Evolutionary conservation across 2,113 vertebrate genomes (phyloP).

Genomic region (Taurulus bubalis): DNA sequence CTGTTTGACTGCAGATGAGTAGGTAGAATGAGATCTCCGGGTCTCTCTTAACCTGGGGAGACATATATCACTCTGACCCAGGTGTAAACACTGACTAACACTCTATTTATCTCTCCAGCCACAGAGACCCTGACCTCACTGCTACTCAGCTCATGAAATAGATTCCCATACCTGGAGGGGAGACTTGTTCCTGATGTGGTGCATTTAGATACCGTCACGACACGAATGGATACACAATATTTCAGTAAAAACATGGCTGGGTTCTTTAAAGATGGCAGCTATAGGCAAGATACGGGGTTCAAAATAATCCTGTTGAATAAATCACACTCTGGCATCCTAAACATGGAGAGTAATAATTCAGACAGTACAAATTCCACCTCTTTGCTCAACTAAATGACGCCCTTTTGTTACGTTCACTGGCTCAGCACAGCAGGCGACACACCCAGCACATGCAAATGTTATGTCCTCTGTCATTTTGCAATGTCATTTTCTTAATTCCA

Average conservation of each 20-base stretch:
- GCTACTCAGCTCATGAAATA: slow-evolving; percentile 56
- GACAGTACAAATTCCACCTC: not conserved
- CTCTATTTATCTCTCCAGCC: slow-evolving; percentile 62
- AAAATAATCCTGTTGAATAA: slow-evolving; percentile 1
- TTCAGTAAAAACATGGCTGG: slow-evolving; percentile 11
- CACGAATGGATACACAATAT: slow-evolving; percentile 12
- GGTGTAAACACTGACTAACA: slow-evolving; percentile 60
- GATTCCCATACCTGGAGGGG: slow-evolving; percentile 45
- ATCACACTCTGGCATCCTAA: slow-evolving; percentile 5
- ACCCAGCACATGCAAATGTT: not conserved
- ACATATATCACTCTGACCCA: slow-evolving; percentile 59
- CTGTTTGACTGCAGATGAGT: slow-evolving; percentile 49
- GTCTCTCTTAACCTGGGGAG: slow-evolving; percentile 33
- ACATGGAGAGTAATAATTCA: not conserved
- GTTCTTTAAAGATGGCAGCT: not conserved
- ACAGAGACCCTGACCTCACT: slow-evolving; percentile 51
- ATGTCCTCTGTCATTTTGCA: not conserved
- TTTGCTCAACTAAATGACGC: not conserved
- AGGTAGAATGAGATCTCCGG: slow-evolving; percentile 49
- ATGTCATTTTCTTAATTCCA: not conserved
- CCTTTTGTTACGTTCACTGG: not conserved
- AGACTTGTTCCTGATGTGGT: slow-evolving; percentile 28
- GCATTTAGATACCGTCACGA: slow-evolving; percentile 48
- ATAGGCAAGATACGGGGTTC: not conserved
- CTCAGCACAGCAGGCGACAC: not conserved